Base-by-base conservation (phyloP, 2,888 invertebrate species). In the Ectropis crepuscularia region DNA sequence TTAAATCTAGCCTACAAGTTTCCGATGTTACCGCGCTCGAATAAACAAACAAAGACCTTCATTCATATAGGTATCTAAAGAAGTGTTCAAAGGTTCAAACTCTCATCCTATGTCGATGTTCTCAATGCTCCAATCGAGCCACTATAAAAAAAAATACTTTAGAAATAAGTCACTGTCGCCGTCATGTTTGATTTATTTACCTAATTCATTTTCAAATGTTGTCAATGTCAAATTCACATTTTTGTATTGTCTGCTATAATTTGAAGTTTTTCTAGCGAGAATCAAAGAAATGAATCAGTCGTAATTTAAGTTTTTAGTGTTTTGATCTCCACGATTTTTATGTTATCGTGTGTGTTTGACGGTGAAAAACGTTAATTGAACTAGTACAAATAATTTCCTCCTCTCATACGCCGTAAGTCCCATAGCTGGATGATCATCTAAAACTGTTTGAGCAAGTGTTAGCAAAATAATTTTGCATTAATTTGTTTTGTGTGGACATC, bases 271-370 rank as follows among this genome's bases (percentile, higher is more conserved):
- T 43, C 6, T 28, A 41, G 42, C 9, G 45, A 47, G 66, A 43
- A 73, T 9, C n/a, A n/a, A 1, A 48, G 73, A 74, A 76, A 76
- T 83, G 85, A 87, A 81, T 87, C 81, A 86, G 87, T 82, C 88
- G 87, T 82, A 87, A 82, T 82, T 28, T 80, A 70, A 75, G 75
- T 77, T 76, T 75, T 61, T 47, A 51, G n/a, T 11, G 37, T 45
- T 51, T 48, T 50, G 54, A 48, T 51, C 1, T 45, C 39, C 39
- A 47, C 39, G 63, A 57, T 43, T 65, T 49, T 61, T 10, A 62
- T 69, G 60, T 16, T 54, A 53, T 28, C 46, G 42, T 48, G 53
- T 46, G 11, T 49, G 6, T 45, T 45, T 43, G 9, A 12, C 7
- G 0, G 39, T 8, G 16, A 47, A 46, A 57, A 46, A 42, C 2